These are phyloP conservation scores for Myotis lucifugus DNA, from an alignment of 2,113 vertebrate species.

Conservation along the genomic window DNA sequence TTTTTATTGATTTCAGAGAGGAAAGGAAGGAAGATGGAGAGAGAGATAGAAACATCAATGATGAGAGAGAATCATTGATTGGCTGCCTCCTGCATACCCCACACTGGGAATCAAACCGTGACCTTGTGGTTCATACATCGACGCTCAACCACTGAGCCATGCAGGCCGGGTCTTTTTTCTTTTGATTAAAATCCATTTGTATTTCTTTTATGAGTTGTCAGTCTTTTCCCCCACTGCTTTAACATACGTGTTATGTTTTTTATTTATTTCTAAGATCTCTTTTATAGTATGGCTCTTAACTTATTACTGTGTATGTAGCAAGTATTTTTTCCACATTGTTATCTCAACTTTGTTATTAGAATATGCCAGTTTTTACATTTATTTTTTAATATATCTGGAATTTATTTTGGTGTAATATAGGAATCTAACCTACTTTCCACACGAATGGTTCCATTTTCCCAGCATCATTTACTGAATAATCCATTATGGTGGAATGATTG, in stretches of 20 bases:
- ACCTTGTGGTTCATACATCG: too few relatives aligned
- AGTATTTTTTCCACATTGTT: conserved; percentile 1
- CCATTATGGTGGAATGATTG: neutral
- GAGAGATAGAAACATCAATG: too few relatives aligned
- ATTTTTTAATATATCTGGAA: conserved; percentile 34
- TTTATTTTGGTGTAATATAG: neutral
- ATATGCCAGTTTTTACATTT: neutral
- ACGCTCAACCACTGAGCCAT: too few relatives aligned
- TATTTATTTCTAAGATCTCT: conserved; percentile 20
- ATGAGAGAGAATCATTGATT: too few relatives aligned
- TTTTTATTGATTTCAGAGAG: too few relatives aligned
- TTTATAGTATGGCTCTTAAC: neutral
- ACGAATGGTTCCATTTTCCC: neutral
- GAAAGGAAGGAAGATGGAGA: too few relatives aligned
- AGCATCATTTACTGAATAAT: neutral
- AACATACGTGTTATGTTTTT: neutral
- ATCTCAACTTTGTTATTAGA: conserved; percentile 2
- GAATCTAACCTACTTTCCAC: neutral
- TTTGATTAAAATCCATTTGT: neutral
- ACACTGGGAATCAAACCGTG: too few relatives aligned
- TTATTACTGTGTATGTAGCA: neutral
- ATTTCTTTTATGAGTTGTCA: neutral
- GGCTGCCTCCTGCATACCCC: too few relatives aligned
- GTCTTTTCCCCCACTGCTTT: neutral
- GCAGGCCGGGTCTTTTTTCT: neutral